Conservation (phyloP, 2,888 invertebrate species). For the Perdita meconis region DNA sequence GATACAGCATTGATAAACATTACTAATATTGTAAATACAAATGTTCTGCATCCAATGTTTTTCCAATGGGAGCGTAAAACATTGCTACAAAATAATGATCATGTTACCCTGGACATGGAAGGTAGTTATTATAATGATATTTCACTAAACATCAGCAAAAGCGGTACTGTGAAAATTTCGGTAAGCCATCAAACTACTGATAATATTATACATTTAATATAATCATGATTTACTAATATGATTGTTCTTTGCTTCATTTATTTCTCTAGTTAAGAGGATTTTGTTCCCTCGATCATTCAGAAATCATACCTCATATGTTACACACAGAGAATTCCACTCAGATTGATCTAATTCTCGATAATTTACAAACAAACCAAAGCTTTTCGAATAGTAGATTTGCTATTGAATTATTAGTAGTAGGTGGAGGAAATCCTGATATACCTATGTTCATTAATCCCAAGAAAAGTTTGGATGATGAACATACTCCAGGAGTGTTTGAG, state of each 20-base stretch:
- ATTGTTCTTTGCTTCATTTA: neutral
- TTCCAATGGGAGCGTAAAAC: slow-evolving; percentile 83
- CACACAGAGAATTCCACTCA: slow-evolving; percentile 89
- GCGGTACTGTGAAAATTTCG: slow-evolving; percentile 78
- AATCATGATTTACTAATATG: no score
- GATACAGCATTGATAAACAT: slow-evolving; percentile 84
- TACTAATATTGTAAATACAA: slow-evolving; percentile 78
- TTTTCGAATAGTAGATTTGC: slow-evolving; percentile 87
- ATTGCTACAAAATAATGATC: slow-evolving; percentile 81
- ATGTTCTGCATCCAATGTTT: slow-evolving; percentile 78
- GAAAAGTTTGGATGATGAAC: slow-evolving; percentile 89
- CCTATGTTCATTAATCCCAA: slow-evolving; percentile 84
- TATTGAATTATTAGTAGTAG: slow-evolving; percentile 86
- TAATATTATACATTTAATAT: neutral
- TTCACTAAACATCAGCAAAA: slow-evolving; percentile 74
- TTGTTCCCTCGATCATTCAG: slow-evolving; percentile 84
- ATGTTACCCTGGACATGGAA: slow-evolving; percentile 78
- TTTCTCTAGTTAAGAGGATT: slow-evolving; percentile 86
- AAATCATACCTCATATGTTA: slow-evolving; percentile 87
- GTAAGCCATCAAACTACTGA: slow-evolving; percentile 75
- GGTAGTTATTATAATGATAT: slow-evolving; percentile 76
- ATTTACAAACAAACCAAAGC: slow-evolving; percentile 84
- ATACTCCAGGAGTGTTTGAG: slow-evolving; percentile 90
- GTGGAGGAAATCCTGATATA: slow-evolving; percentile 83
- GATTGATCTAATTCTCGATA: slow-evolving; percentile 87